Evolutionary conservation across 2,888 invertebrate genomes (phyloP), one percentile per base, ranked within the genome.

Genomic region (Apamea monoglypha): DNA sequence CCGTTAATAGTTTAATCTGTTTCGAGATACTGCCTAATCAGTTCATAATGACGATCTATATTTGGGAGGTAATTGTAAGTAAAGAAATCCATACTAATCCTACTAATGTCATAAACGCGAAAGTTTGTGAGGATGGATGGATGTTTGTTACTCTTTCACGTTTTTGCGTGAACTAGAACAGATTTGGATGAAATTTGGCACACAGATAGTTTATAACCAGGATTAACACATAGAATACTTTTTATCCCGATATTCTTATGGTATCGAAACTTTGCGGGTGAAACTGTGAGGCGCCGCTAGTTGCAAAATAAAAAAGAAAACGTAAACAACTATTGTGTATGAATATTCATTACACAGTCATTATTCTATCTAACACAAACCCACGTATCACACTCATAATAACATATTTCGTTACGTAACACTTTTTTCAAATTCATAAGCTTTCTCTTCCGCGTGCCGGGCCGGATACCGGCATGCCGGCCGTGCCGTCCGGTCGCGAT

Each of bases 361-460:
- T 7, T 73, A 61, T n/a, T 72, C 3, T 59, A 50, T 61, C 16
- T 74, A 47, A n/a, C 36, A 36, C n/a, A 59, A 50, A 2, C n/a
- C 3, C 50, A 29, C 50, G 25, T 50, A 71, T 36, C 36, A 36
- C n/a, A 59, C n/a, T n/a, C 36, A 56, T 70, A 56, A 71, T 36
- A 71, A 71, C 61, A 82, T 71, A 82, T 74, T 75, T 80, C 36
- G 59, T 64, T 32, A 18, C 36, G 32, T 40, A 80, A 50, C 59
- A 61, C 56, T 88, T 82, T 81, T 81, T 70, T 50, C 8, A 73
- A 74, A 76, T 76, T 81, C 76, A 78, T 78, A 78, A 81, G 71
- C 56, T 76, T 66, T 72, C 53, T 16, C 44, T 36, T 63, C 50
- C 76, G 63, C 66, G 47, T 56, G 40, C 70, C 76, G 75, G 56